These are phyloP conservation scores for Cyclopterus lumpus DNA, from an alignment of 2,797 vertebrate genomes.

Conservation along the genomic window DNA sequence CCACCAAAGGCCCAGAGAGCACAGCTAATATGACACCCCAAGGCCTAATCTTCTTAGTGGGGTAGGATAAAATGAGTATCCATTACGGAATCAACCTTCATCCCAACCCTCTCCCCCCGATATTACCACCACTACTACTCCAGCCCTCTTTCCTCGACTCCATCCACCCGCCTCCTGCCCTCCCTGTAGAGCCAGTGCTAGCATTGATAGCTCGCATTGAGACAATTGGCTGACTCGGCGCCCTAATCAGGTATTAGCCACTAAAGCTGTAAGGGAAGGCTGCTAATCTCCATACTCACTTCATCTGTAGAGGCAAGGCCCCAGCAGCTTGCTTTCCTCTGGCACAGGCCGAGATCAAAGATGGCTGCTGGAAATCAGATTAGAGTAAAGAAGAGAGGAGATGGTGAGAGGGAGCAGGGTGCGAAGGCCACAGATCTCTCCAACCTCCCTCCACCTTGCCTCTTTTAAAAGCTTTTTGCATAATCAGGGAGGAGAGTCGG, in stretches of 20 bases:
- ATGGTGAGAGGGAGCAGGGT: slow-evolving; percentile 79
- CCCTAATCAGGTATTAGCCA: slow-evolving; percentile 99
- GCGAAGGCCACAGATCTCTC: slow-evolving; percentile 82
- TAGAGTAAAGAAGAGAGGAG: slow-evolving; percentile 84
- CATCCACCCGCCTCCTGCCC: slow-evolving; percentile 18
- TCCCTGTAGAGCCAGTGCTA: slow-evolving; percentile 87
- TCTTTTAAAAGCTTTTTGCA: slow-evolving; percentile 81
- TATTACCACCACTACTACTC: slow-evolving; percentile 58
- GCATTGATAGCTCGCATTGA: slow-evolving; percentile 90
- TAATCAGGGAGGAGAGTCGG: slow-evolving; percentile 79
- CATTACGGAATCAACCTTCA: slow-evolving; percentile 98
- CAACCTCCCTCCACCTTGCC: slow-evolving; percentile 74
- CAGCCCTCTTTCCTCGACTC: slow-evolving; percentile 48
- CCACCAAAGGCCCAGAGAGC: slow-evolving; percentile 92
- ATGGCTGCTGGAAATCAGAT: slow-evolving; percentile 94
- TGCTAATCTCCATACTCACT: slow-evolving; percentile 98
- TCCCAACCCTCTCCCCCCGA: slow-evolving; percentile 83
- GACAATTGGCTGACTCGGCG: slow-evolving; percentile 93
- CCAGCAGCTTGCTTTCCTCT: slow-evolving; percentile 87
- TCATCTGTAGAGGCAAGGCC: slow-evolving; percentile 93
- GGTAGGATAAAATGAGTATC: slow-evolving; percentile 98
- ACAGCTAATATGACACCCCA: slow-evolving; percentile 97
- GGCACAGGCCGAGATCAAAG: slow-evolving; percentile 90
- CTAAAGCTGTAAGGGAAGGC: slow-evolving; percentile 92
- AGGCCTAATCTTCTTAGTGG: slow-evolving; percentile 99